Conservation (phyloP, 2,113 vertebrate genomes). For the Limanda limanda region DNA sequence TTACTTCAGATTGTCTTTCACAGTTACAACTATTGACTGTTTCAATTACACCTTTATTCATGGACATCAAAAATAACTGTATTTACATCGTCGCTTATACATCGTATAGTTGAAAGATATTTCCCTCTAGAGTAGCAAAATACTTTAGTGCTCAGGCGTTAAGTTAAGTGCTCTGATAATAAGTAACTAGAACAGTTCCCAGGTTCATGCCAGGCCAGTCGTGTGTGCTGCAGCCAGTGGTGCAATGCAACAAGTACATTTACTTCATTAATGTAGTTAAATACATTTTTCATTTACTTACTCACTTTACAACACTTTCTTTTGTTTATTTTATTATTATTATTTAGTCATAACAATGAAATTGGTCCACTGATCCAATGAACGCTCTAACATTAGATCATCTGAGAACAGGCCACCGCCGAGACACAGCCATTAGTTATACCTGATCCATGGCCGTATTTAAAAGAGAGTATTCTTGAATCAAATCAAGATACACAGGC, state of each 20-base stretch:
- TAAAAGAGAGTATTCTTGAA: too few relatives aligned
- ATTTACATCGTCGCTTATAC: slow-evolving; percentile 78
- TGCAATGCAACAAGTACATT: not conserved
- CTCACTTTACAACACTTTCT: too few relatives aligned
- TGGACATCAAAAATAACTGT: slow-evolving; percentile 79
- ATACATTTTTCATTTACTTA: not conserved
- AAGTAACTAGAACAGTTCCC: slow-evolving; percentile 46
- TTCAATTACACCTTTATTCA: slow-evolving; percentile 72
- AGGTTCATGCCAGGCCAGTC: slow-evolving; percentile 66
- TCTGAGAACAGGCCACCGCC: too few relatives aligned
- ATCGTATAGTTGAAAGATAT: slow-evolving; percentile 63
- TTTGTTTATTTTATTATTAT: too few relatives aligned
- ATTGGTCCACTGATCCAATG: too few relatives aligned
- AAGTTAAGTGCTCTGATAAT: slow-evolving; percentile 64
- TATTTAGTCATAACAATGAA: too few relatives aligned
- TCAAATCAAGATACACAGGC: too few relatives aligned
- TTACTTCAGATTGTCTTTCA: slow-evolving; percentile 80
- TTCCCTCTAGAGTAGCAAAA: slow-evolving; percentile 72
- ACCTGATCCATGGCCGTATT: too few relatives aligned
- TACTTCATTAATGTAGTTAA: not conserved
- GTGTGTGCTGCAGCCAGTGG: slow-evolving; percentile 1
- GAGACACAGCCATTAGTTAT: too few relatives aligned
- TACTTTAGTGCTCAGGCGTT: slow-evolving; percentile 64
- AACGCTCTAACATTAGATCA: too few relatives aligned
- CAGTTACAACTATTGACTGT: slow-evolving; percentile 71